Evolutionary conservation across 2,888 invertebrate species (phyloP).

Genomic region (Deroplatys truncata): DNA sequence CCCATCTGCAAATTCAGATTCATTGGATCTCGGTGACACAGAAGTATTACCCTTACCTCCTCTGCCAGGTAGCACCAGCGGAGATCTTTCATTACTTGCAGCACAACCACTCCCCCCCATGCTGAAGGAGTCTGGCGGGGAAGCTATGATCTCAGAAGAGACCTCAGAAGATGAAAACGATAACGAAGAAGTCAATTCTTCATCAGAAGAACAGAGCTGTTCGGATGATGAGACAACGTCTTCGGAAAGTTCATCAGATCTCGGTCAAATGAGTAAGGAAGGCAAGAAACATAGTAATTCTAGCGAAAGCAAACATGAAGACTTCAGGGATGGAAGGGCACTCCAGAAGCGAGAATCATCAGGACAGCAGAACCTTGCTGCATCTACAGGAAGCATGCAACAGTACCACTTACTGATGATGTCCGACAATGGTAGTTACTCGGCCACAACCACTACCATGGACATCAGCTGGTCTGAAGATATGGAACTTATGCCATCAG

Average conservation of each 20-base stretch:
- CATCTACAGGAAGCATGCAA: background rate
- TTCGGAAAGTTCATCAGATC: background rate
- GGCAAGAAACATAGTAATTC: background rate
- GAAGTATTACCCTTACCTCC: constrained; percentile 14
- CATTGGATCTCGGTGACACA: constrained; percentile 6
- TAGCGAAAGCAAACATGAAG: background rate
- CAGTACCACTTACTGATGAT: constrained; percentile 15
- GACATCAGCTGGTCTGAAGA: constrained; percentile 34
- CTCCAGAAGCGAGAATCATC: background rate
- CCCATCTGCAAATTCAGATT: background rate
- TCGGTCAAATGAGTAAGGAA: background rate
- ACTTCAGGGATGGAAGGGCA: background rate
- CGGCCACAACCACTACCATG: constrained; percentile 30
- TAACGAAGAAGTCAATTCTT: constrained; percentile 10
- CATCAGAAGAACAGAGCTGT: constrained; percentile 21
- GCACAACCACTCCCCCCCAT: constrained; percentile 5
- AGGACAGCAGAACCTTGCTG: background rate
- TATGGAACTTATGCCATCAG: constrained; percentile 17
- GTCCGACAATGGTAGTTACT: constrained; percentile 24
- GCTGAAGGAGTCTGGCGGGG: constrained; percentile 36
- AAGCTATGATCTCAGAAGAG: constrained; percentile 39
- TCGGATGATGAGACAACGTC: constrained; percentile 26
- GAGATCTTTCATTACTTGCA: constrained; percentile 19
- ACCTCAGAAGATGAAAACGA: constrained; percentile 36
- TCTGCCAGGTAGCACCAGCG: constrained; percentile 19